Evolutionary conservation across 1,140 invertebrate species (phyloP), one percentile per base, ranked within the genome.

Genomic region (Zophobas atratus): DNA sequence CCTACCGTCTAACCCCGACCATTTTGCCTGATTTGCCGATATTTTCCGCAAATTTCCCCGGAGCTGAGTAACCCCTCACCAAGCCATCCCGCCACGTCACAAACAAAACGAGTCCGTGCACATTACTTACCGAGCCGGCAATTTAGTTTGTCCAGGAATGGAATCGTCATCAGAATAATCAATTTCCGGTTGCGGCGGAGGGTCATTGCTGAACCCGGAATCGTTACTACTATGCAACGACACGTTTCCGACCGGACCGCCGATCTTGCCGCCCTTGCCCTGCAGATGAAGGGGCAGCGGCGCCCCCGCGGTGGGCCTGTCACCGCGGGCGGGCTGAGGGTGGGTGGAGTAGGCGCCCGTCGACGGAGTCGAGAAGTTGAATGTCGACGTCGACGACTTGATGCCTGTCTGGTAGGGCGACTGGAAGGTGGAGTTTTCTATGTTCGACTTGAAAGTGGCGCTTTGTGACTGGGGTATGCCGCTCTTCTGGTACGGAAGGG

Each of bases 151-250:
- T 79, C 90, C 85, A 78, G 89, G 88, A 49, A 86, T 85, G 33
- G 92, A 92, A 82, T 97, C 95, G 87, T 96, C 95, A 84, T 97
- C 95, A 49, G 94, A 96, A 86, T 96, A 96, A 86, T 96, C 95
- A 77, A 96, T 91, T 87, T 96, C 95, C 0, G 95, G 95, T 83
- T 96, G 94, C 33, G 94, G 93, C 1, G 95, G 94, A 5, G 94
- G 93, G 84, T 96, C 96, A 83, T 96, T 97, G 83, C 94, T 95
- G 84, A 97, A 96, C 35, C 95, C 95, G 82, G 95, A 96, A 87
- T 97, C 95, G 87, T 96, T 97, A 84, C 95, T 96, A 85, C 94
- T 96, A 85, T 97, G 94, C 70, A 96, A 89, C 33, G 94, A 95
- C 5, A 94, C 93, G 84, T 93, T 93, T 60, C 91, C 91, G 39